phyloP scores from a whole-genome alignment of 1,140 invertebrate species.

The Antheraea mylitta region DNA sequence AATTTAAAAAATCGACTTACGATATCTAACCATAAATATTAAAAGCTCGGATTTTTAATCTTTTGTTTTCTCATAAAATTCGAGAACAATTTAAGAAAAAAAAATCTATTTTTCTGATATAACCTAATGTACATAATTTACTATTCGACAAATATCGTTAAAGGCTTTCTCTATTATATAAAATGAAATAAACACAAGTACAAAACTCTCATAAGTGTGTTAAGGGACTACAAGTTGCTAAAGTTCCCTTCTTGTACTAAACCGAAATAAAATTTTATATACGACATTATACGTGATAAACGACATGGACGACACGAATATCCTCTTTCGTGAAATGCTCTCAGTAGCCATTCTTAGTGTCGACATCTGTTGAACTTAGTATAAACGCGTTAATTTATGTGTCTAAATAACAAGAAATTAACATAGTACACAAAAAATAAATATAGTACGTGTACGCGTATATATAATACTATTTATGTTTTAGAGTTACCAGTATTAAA shows the following conservation, averaged over 20 bases:
- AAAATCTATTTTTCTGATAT: too few relatives aligned
- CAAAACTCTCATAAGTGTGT: slow-evolving; percentile 38
- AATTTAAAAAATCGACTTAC: too few relatives aligned
- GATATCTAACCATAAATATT: too few relatives aligned
- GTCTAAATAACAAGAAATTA: slow-evolving; percentile 9
- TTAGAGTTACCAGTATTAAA: too few relatives aligned
- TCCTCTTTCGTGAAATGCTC: slow-evolving; percentile 28
- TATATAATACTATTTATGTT: too few relatives aligned
- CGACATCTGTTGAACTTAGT: slow-evolving; percentile 6
- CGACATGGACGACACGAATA: slow-evolving; percentile 51
- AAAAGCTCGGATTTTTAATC: too few relatives aligned
- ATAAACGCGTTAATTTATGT: not conserved
- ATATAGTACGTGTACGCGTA: not conserved
- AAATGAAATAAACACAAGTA: slow-evolving; percentile 32
- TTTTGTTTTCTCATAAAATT: too few relatives aligned
- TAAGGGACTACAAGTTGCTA: slow-evolving; percentile 39
- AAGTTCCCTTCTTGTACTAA: slow-evolving; percentile 46
- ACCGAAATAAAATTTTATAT: slow-evolving; percentile 65
- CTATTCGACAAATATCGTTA: too few relatives aligned
- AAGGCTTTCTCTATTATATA: not conserved
- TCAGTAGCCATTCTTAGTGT: slow-evolving; percentile 20
- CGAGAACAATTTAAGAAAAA: too few relatives aligned
- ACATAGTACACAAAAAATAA: not conserved
- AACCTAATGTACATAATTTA: too few relatives aligned
- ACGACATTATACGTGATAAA: slow-evolving; percentile 64